Evolutionary conservation across 1,140 invertebrate genomes (phyloP).

Genomic region (Muscidifurax raptorellus): DNA sequence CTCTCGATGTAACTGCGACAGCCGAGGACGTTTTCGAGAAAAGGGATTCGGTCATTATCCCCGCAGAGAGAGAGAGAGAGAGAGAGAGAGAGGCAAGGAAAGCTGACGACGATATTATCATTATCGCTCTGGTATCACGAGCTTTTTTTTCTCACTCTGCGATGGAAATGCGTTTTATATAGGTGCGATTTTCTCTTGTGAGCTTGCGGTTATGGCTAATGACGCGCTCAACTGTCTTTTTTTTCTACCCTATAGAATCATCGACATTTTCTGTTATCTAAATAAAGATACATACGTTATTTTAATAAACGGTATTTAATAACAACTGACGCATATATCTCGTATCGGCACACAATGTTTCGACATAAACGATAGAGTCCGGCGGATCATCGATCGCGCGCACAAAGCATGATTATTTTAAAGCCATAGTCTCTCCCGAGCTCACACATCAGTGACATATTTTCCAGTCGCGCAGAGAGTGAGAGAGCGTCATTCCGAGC

Average conservation of each 20-base stretch:
- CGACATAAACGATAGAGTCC: neutral
- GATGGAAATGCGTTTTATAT: constrained; percentile 4
- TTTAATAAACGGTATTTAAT: too few species aligned
- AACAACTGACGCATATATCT: neutral
- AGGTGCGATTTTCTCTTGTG: neutral
- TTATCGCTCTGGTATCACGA: constrained; percentile 23
- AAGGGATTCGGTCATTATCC: constrained; percentile 43
- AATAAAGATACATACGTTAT: too few species aligned
- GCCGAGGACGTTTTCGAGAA: constrained; percentile 21
- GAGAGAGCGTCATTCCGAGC: neutral
- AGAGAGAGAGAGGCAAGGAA: too few species aligned
- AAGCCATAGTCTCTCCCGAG: neutral
- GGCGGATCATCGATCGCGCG: neutral
- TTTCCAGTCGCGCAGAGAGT: neutral
- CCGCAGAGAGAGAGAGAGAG: neutral
- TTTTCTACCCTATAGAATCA: too few species aligned
- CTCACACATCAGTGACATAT: neutral
- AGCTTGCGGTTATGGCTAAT: neutral
- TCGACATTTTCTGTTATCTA: too few species aligned
- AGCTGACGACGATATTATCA: constrained; percentile 36
- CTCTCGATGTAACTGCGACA: constrained; percentile 31
- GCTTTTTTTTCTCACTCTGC: neutral
- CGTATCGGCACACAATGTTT: neutral
- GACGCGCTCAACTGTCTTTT: neutral
- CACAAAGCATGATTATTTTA: neutral